Evolutionary conservation across 2,797 vertebrate genomes (phyloP).

Genomic region (Delichon dasypus): DNA sequence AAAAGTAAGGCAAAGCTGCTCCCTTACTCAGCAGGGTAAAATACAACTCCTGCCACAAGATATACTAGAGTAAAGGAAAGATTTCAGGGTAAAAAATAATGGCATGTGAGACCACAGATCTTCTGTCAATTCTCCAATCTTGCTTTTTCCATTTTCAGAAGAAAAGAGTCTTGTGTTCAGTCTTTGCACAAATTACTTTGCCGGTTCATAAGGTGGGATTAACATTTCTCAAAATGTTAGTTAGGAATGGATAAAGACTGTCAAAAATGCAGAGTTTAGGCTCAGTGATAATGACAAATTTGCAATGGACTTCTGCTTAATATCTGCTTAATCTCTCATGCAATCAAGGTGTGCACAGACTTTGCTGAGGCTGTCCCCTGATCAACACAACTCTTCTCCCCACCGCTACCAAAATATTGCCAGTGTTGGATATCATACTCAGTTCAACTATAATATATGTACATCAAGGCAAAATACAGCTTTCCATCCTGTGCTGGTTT

Average conservation of each 20-base stretch:
- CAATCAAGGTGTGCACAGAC: neutral
- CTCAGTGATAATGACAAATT: neutral
- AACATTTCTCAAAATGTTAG: neutral
- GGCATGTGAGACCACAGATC: neutral
- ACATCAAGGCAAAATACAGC: neutral
- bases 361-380: neutral
- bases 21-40: neutral
- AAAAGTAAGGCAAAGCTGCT: neutral
- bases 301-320: neutral
- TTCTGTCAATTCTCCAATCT: neutral
- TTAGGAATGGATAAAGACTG: neutral
- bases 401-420: neutral
- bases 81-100: neutral
- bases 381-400: neutral
- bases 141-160: neutral
- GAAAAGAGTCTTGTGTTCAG: neutral
- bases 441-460: accelerated
- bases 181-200: neutral
- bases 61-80: neutral
- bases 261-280: neutral
- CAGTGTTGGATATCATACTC: neutral
- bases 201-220: neutral
- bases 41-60: neutral
- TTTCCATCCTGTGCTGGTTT: neutral
- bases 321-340: neutral